Evolutionary conservation across 2,888 invertebrate genomes (phyloP).

Genomic region (Caenorhabditis panamensis): DNA sequence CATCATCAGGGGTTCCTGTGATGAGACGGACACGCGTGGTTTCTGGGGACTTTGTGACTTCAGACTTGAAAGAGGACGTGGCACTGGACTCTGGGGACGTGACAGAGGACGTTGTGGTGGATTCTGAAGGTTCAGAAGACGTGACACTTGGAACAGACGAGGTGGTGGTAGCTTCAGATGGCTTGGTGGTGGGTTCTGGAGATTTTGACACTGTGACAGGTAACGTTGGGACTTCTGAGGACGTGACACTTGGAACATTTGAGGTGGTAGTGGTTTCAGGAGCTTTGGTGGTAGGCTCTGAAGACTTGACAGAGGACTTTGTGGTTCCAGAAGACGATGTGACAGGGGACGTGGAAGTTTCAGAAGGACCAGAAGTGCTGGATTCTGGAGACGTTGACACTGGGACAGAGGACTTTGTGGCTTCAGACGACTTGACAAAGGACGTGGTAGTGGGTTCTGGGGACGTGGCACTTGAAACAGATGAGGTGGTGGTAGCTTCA

Average conservation of each 20-base stretch:
- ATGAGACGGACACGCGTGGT: conserved; percentile 40
- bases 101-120: too few relatives aligned
- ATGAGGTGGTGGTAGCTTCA: conserved; percentile 1
- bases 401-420: not conserved
- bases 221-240: too few relatives aligned
- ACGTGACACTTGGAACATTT: too few relatives aligned
- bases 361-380: not conserved
- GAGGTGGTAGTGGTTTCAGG: too few relatives aligned
- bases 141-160: not conserved
- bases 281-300: not conserved
- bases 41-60: not conserved
- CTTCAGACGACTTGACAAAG: not conserved
- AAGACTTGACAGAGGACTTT: too few relatives aligned
- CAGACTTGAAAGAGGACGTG: too few relatives aligned
- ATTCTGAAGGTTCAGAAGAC: not conserved
- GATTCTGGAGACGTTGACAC: not conserved
- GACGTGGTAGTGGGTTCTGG: conserved; percentile 2
- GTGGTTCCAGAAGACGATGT: not conserved
- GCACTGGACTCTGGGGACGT: too few relatives aligned
- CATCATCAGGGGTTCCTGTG: conserved; percentile 37
- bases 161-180: not conserved
- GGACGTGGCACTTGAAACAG: not conserved
- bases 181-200: not conserved
- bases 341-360: not conserved
- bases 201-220: not conserved